Evolutionary conservation across 1,140 invertebrate genomes (phyloP), one percentile per base, ranked within the genome.

Genomic region (Apis florea): DNA sequence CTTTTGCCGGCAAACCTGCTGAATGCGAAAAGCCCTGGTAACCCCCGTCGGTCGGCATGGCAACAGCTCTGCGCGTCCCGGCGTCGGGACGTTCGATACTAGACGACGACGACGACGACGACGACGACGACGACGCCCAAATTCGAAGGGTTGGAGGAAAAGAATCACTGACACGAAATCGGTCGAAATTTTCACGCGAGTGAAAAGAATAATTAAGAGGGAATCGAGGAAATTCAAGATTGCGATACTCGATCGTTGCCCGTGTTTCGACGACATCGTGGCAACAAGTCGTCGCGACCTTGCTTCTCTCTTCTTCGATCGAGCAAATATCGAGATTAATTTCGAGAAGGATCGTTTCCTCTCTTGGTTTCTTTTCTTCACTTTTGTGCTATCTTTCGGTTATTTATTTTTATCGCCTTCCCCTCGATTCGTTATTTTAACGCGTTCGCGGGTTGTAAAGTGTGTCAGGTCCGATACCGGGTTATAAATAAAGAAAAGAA

Each of bases 21-120:
- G 88, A 91, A 91, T 89, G 85, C 85, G 89, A 91, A 92, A 91
- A 93, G 90, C 89, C 89, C 91, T 87, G 90, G 82, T 90, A 90
- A 89, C 90, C 82, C 31, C 90, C 85, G 93, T 91, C 92, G 92
- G 93, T 94, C 90, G 92, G 87, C 92, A 94, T 93, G 92, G 92
- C 89, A 93, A 93, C 92, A 92, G 92, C 90, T 93, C 91, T 83
- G 88, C 84, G 91, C 92, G 92, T 92, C 93, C 92, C 91, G 91
- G 93, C 91, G 88, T 93, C 91, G 88, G 90, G 90, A 89, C 91
- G 92, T 92, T 93, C 92, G 92, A 94, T 94, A 94, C 92, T 93
- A 93, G 91, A 92, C 92, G 90, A 91, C 86, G 81, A 85, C 81
- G 81, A 53, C 75, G 83, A 79, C 83, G 85, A 79, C 92, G 92